phyloP scores from a whole-genome alignment of 2,113 vertebrate species.

The Montifringilla adamsi region DNA sequence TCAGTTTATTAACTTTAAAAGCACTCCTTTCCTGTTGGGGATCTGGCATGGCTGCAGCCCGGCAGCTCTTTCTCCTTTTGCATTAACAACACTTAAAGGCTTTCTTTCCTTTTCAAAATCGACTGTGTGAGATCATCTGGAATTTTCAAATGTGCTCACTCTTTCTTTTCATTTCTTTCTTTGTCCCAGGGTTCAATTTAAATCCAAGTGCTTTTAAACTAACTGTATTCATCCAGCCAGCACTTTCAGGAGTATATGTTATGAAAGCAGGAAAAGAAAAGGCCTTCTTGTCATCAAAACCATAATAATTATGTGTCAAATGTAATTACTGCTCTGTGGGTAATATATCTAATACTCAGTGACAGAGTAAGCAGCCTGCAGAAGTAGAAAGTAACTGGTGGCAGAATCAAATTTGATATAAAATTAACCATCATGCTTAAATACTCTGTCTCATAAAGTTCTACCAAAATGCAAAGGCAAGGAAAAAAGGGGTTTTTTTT shows the following conservation, averaged over 20 bases:
- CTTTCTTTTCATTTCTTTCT: conserved; percentile 60
- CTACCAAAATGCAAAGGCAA: conserved; percentile 35
- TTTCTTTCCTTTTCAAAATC: conserved; percentile 54
- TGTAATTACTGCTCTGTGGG: conserved; percentile 81
- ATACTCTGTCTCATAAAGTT: conserved; percentile 55
- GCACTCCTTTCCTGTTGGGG: conserved; percentile 69
- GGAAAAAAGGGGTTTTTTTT: background rate
- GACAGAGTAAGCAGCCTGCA: conserved; percentile 76
- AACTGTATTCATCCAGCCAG: conserved; percentile 72
- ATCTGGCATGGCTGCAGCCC: conserved; percentile 51
- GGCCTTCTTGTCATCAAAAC: conserved; percentile 85
- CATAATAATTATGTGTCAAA: conserved; percentile 88
- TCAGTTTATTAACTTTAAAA: conserved; percentile 83
- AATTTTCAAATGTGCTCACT: conserved; percentile 59
- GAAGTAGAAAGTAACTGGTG: conserved; percentile 74
- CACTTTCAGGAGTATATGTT: conserved; percentile 80
- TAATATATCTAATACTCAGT: conserved; percentile 80
- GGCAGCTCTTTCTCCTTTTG: conserved; percentile 36
- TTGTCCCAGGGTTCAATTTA: conserved; percentile 65
- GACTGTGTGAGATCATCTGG: conserved; percentile 76
- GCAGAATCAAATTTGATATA: conserved; percentile 75
- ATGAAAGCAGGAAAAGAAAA: conserved; percentile 80
- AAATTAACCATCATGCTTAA: conserved; percentile 72
- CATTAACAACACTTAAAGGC: conserved; percentile 48
- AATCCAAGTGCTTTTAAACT: conserved; percentile 76